phyloP scores from a whole-genome alignment of 2,113 vertebrate species.

The Aphelocoma coerulescens region DNA sequence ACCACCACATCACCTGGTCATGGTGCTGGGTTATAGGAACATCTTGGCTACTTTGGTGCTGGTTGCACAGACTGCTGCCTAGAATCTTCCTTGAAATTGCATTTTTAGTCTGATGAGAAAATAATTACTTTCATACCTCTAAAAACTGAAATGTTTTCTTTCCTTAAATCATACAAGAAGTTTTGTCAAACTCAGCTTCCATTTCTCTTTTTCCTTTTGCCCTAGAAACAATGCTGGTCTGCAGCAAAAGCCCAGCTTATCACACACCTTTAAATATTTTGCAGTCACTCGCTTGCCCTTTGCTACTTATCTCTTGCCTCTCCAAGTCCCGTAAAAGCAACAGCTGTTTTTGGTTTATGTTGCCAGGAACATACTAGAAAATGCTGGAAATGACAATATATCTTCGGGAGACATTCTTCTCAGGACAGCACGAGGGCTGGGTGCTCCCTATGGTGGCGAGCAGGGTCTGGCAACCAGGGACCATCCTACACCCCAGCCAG shows the following conservation, averaged over 20 bases:
- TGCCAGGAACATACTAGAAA: neutral
- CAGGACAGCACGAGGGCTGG: accelerated
- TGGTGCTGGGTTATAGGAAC: accelerated
- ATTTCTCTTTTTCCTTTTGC: neutral
- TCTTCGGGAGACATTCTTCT: neutral
- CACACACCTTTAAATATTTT: neutral
- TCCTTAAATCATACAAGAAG: neutral
- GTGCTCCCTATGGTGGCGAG: neutral
- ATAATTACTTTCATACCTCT: neutral
- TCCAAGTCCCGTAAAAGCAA: neutral
- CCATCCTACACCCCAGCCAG: accelerated
- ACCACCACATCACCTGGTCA: neutral
- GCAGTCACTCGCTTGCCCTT: neutral
- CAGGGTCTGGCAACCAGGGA: neutral
- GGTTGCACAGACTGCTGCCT: neutral
- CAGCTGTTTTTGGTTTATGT: neutral
- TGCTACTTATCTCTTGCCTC: neutral
- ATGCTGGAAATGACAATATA: neutral
- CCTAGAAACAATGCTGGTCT: neutral
- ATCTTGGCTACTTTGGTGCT: neutral
- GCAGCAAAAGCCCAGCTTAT: neutral
- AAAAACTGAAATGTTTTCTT: neutral
- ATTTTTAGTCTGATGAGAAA: neutral
- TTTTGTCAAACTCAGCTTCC: neutral
- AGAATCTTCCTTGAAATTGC: neutral